These are phyloP conservation scores for Phymatocera aterrima DNA, from an alignment of 2,888 invertebrate species.

Conservation along the genomic window DNA sequence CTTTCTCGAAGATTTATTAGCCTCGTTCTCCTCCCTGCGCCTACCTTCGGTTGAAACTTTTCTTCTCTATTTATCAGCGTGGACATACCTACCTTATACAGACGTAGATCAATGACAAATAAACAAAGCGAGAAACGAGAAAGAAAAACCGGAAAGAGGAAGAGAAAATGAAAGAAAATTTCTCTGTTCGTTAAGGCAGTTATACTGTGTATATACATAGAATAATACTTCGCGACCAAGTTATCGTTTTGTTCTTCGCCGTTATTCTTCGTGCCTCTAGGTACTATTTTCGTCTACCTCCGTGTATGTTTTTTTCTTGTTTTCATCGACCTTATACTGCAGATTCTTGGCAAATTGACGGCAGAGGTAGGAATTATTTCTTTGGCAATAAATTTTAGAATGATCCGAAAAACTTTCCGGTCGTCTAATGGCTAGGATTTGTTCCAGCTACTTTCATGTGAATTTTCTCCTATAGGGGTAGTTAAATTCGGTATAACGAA, in stretches of 20 bases:
- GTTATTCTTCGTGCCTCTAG: background rate
- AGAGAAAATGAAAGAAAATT: no score
- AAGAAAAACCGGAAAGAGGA: background rate
- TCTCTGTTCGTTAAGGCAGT: background rate
- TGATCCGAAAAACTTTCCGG: no score
- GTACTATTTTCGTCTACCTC: background rate
- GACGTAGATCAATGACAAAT: background rate
- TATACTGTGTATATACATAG: background rate
- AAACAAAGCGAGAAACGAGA: background rate
- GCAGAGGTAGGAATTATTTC: no score
- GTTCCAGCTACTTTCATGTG: no score
- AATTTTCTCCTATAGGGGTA: no score
- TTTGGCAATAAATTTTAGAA: no score
- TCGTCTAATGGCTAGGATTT: no score
- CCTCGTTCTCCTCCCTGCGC: background rate
- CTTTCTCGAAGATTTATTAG: background rate
- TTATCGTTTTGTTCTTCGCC: conserved; percentile 1
- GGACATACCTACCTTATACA: background rate
- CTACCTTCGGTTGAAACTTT: background rate
- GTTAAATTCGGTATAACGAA: no score
- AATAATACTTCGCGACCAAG: background rate
- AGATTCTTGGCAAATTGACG: no score
- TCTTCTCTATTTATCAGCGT: conserved; percentile 8
- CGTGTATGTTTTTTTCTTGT: background rate
- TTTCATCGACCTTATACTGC: no score